Conservation (phyloP, 2,113 vertebrate species). For the Triplophysa dalaica region DNA sequence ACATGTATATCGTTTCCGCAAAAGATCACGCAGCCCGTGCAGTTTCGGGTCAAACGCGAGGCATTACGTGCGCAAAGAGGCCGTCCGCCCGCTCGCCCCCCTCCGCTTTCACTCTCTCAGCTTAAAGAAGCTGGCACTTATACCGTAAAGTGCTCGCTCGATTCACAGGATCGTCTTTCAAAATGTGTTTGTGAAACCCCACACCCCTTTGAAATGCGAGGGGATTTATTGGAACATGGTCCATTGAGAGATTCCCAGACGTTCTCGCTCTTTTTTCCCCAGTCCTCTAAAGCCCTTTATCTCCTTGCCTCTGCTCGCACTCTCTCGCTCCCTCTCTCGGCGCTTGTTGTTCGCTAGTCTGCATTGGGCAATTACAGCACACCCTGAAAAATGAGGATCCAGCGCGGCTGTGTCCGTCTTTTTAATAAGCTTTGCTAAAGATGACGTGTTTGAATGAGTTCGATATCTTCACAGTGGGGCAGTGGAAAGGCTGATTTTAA, state of each 20-base stretch:
- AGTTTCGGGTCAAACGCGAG: constrained; percentile 65
- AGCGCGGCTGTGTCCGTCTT: constrained; percentile 75
- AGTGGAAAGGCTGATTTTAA: constrained; percentile 71
- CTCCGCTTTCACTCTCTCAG: constrained; percentile 15
- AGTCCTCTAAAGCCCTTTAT: constrained; percentile 60
- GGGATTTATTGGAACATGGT: constrained; percentile 72
- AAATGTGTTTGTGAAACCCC: constrained; percentile 70
- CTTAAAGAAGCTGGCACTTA: constrained; percentile 57
- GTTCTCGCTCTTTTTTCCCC: constrained; percentile 52
- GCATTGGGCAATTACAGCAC: constrained; percentile 74
- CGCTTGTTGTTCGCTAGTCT: constrained; percentile 71
- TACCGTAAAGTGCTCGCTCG: constrained; percentile 61
- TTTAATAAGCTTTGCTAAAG: constrained; percentile 81
- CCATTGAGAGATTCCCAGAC: constrained; percentile 64
- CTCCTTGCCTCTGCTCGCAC: constrained; percentile 52
- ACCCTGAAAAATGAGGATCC: constrained; percentile 72
- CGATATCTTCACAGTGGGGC: constrained; percentile 72
- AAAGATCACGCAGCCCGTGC: constrained; percentile 60
- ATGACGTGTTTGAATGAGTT: constrained; percentile 77
- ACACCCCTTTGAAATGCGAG: constrained; percentile 61
- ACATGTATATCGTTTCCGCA: constrained; percentile 58
- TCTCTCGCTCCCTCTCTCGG: constrained; percentile 61
- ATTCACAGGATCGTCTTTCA: constrained; percentile 67
- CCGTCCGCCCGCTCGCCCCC: background rate
- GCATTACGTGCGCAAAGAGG: constrained; percentile 57